Conservation (phyloP, 2,113 vertebrate genomes). For the Indicator indicator region DNA sequence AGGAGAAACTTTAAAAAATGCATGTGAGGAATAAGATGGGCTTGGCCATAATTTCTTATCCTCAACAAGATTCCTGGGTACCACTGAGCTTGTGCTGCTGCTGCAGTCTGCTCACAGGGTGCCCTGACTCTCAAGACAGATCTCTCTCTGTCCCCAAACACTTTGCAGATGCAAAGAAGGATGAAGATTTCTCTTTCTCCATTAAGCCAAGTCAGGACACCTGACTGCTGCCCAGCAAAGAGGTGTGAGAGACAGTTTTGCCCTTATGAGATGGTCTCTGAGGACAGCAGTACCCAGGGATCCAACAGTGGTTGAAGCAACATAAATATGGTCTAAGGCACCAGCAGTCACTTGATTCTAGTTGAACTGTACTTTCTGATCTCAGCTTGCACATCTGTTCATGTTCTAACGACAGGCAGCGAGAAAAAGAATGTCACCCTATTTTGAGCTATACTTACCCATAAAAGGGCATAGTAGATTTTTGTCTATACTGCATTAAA, state of each 20-base stretch:
- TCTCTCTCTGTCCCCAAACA: too few relatives aligned
- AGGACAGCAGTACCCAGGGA: fast-evolving
- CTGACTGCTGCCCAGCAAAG: neutral
- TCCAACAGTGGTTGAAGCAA: neutral
- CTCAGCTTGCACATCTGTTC: neutral
- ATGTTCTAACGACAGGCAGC: neutral
- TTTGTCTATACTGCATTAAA: neutral
- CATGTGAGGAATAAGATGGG: neutral
- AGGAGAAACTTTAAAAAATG: neutral
- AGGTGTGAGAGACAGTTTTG: neutral
- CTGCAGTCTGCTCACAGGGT: fast-evolving
- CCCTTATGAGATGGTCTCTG: fast-evolving
- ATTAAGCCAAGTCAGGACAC: neutral
- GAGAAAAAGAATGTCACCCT: neutral
- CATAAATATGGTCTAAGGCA: neutral
- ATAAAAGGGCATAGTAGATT: neutral
- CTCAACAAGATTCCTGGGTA: neutral
- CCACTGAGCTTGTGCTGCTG: fast-evolving
- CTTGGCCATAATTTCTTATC: neutral
- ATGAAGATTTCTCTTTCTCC: neutral
- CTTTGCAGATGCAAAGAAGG: neutral
- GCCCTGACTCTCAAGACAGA: neutral
- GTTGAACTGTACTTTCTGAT: neutral
- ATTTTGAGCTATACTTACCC: neutral
- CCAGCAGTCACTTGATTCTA: neutral